These are phyloP conservation scores for Rissa tridactyla DNA, from an alignment of 2,113 vertebrate genomes.

Conservation along the genomic window DNA sequence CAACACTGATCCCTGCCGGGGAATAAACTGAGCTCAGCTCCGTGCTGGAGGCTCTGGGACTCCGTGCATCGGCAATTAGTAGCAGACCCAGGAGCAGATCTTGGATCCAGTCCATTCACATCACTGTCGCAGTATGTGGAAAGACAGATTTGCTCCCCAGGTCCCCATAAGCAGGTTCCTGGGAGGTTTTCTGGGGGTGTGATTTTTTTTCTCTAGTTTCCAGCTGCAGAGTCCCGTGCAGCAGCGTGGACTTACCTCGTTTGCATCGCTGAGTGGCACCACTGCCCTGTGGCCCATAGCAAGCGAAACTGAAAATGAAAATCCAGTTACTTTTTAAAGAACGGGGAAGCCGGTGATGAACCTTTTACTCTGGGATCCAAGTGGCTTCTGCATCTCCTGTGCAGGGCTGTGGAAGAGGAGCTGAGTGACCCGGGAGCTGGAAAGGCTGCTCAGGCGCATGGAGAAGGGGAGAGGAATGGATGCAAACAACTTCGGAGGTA, in stretches of 20 bases:
- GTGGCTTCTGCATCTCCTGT: fast-evolving
- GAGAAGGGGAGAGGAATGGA: background rate
- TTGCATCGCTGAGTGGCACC: fast-evolving
- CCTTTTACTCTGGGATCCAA: background rate
- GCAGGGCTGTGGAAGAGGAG: background rate
- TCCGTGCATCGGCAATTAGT: fast-evolving
- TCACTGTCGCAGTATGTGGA: fast-evolving
- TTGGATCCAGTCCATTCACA: background rate
- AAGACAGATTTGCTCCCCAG: no score
- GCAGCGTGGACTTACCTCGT: fast-evolving
- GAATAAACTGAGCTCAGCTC: background rate
- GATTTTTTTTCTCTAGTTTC: fast-evolving
- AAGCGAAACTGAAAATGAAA: background rate
- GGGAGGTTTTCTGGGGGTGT: fast-evolving
- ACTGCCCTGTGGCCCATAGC: fast-evolving
- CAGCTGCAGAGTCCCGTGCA: fast-evolving
- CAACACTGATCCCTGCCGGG: no score
- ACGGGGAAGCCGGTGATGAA: fast-evolving
- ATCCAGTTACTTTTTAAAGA: background rate
- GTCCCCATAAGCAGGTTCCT: background rate
- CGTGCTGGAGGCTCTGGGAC: background rate
- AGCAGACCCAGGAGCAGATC: background rate
- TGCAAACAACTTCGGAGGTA: background rate
- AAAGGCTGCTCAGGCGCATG: fast-evolving
- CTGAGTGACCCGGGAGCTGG: background rate